phyloP scores from a whole-genome alignment of 2,113 vertebrate genomes.

The Aegithalos caudatus region DNA sequence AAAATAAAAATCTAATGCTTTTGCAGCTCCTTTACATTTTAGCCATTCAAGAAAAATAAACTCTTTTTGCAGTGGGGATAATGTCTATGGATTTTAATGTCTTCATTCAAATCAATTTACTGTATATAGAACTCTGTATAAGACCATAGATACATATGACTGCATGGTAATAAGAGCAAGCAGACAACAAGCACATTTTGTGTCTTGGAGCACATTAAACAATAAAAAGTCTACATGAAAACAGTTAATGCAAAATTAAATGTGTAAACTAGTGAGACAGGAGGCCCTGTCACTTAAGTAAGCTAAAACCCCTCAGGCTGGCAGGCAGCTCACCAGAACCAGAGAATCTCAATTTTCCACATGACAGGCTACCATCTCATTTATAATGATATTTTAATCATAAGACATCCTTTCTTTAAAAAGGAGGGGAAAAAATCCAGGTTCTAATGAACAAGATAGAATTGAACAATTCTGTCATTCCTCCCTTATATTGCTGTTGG shows the following conservation, averaged over 20 bases:
- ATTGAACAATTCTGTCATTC: background rate
- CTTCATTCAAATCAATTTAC: background rate
- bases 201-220: background rate
- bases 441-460: conserved; percentile 3
- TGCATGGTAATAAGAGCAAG: background rate
- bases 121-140: background rate
- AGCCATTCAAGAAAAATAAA: background rate
- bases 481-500: background rate
- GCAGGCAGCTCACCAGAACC: conserved; percentile 17
- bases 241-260: conserved; percentile 9
- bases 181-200: background rate
- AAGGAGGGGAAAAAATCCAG: background rate
- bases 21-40: background rate
- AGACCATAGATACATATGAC: background rate
- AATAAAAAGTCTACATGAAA: background rate
- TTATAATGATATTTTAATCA: conserved; percentile 64
- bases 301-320: background rate
- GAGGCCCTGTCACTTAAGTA: background rate
- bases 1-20: background rate
- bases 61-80: background rate
- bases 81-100: background rate
- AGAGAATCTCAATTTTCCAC: conserved; percentile 53
- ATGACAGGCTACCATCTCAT: conserved; percentile 33
- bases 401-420: conserved; percentile 6
- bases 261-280: conserved; percentile 10